Evolutionary conservation across 1,140 invertebrate species (phyloP), one percentile per base, ranked within the genome.

Genomic region (Megalopta genalis): DNA sequence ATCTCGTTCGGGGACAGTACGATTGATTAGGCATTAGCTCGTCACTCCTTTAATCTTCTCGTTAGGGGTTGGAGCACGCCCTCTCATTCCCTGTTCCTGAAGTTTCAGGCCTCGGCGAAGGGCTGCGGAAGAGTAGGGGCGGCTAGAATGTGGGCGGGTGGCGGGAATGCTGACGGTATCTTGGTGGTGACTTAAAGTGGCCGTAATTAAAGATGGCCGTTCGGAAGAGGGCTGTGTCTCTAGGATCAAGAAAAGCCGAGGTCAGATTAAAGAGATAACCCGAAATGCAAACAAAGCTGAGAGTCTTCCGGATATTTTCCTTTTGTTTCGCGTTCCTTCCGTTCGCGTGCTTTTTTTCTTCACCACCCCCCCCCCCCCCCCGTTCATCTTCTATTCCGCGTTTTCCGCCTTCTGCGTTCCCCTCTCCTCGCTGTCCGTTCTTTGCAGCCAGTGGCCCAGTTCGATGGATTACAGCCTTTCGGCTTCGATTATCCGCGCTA

Each of bases 191-290:
- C 71, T 80, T 80, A 67, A 80, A 80, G 63, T 80, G 52, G 71
- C 54, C 54, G 77, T 80, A 80, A 80, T 80, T 80, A 80, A 74
- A 80, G 71, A 80, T 80, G 71, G 70, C 63, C 71, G 71, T 74
- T 49, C n/a, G 0, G 16, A 46, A 71, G 67, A 10, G 54, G 42
- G 54, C 2, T 23, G 73, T n/a, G 46, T 12, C 5, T n/a, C 16
- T 6, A n/a, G 16, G 46, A 77, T 70, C 54, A 57, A 27, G 64
- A 18, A 18, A 32, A 12, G 59, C 74, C 7, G 37, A 49, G 39
- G 65, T 69, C 27, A 39, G 76, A 77, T 77, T 77, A 77, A 77
- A 77, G 46, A 14, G 76, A 71, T 71, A 67, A 64, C 68, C 12
- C 46, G 76, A 71, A 71, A 71, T 12, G 46, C 46, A 71, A 71